phyloP scores from a whole-genome alignment of 2,888 invertebrate species.

The Platycheirus rosarum region DNA sequence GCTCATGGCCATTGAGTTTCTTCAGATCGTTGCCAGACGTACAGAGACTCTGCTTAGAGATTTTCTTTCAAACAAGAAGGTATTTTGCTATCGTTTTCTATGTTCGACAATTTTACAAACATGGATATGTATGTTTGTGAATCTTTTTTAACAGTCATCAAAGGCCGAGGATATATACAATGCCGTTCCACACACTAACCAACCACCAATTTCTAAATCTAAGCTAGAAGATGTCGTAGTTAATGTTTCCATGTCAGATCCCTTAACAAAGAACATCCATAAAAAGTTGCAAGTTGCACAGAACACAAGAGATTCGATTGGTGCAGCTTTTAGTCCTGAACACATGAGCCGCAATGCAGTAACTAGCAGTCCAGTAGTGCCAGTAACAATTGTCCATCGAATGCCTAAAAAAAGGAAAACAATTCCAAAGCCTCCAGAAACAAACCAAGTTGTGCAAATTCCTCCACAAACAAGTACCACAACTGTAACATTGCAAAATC shows the following conservation, averaged over 20 bases:
- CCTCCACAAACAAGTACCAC: slow-evolving; percentile 34
- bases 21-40: slow-evolving; percentile 80
- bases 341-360: slow-evolving; percentile 37
- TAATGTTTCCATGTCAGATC: slow-evolving; percentile 77
- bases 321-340: slow-evolving; percentile 73
- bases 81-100: not conserved
- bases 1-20: slow-evolving; percentile 80
- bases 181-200: no score
- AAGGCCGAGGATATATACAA: no score
- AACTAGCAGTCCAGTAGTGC: slow-evolving; percentile 50
- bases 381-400: slow-evolving; percentile 57
- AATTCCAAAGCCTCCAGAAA: slow-evolving; percentile 9
- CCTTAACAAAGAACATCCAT: slow-evolving; percentile 75
- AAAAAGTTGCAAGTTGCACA: slow-evolving; percentile 63
- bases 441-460: slow-evolving; percentile 2
- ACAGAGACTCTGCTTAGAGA: slow-evolving; percentile 80
- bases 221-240: slow-evolving; percentile 75
- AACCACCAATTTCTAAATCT: not conserved
- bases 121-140: no score
- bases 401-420: slow-evolving; percentile 38
- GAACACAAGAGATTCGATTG: slow-evolving; percentile 61
- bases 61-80: slow-evolving; percentile 73
- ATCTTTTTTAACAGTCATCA: no score
- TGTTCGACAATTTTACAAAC: not conserved
- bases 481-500: slow-evolving; percentile 58